phyloP scores from a whole-genome alignment of 1,140 invertebrate species.

The Drosophila micromelanica region DNA sequence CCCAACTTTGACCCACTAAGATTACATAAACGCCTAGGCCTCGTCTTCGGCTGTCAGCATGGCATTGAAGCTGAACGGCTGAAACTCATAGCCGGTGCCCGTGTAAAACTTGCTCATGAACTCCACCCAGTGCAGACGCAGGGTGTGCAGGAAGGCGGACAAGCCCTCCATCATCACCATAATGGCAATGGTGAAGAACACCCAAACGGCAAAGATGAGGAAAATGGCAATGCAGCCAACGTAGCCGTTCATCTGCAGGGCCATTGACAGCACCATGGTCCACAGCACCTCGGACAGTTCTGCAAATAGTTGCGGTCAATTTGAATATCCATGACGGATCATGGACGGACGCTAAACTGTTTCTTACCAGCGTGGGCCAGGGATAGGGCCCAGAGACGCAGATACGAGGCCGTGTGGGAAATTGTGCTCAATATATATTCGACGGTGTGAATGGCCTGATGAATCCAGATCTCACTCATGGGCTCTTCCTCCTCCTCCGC shows the following conservation, averaged over 20 bases:
- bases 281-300: conserved; percentile 95
- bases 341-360: conserved; percentile 68
- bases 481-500: conserved; percentile 86
- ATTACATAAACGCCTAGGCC: conserved; percentile 44
- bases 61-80: conserved; percentile 96
- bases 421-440: conserved; percentile 97
- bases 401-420: conserved; percentile 97
- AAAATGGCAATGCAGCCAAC: conserved; percentile 86
- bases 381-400: conserved; percentile 97
- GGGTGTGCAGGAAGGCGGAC: conserved; percentile 98
- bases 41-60: conserved; percentile 88
- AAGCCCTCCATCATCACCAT: conserved; percentile 99
- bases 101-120: conserved; percentile 99
- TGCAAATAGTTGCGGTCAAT: conserved; percentile 65
- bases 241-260: conserved; percentile 57
- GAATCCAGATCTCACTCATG: conserved; percentile 94
- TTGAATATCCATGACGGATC: no score
- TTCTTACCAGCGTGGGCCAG: conserved; percentile 94
- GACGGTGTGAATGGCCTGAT: conserved; percentile 97
- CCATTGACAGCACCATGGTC: conserved; percentile 90
- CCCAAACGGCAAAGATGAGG: conserved; percentile 93
- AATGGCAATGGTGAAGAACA: conserved; percentile 95
- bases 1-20: conserved; percentile 51
- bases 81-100: conserved; percentile 94
- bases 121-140: conserved; percentile 99